Evolutionary conservation across 2,888 invertebrate genomes (phyloP), one percentile per base, ranked within the genome.

Genomic region (Tromatobia lineatoria): DNA sequence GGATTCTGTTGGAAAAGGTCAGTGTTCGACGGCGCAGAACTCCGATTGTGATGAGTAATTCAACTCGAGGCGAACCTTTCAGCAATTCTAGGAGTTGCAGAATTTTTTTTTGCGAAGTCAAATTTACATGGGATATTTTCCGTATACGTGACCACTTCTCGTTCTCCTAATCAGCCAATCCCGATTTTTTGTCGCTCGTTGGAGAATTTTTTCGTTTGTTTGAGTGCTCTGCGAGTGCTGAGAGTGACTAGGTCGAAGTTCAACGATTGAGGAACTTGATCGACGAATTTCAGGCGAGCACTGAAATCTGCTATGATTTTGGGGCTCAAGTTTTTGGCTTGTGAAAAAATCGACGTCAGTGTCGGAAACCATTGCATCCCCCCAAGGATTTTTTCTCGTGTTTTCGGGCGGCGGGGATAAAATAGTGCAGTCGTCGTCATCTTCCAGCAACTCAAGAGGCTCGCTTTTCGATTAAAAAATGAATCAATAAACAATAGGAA

Each of bases 131-230:
- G 89, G 89, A 85, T 92, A 92, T 81, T 89, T 90, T 13, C 92
- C 92, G 11, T 92, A 91, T 38, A 91, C 67, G 15, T 88, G 89
- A 2, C 91, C 92, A 70, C 91, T 91, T 38, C 91, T 87, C 13
- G 91, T 91, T 45, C 87, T 87, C 47, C 91, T 88, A 18, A 91
- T 79, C 54, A 91, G 20, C 91, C 91, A 91, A 34, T 85, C 88
- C 0, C 83, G 79, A 73, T 77, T 82, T 25, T 45, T 76, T 47
- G 73, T 23, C 3, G 11, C 84, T 13, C 70, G 80, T 3, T 83
- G 74, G 20, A 85, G 69, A 11, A 77, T 59, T 25, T 82, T 81
- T 13, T 85, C 86, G 11, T 54, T 82, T 10, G 88, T 87, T 59
- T 88, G 90, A 3, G 88, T 90, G 42, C 88, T 88, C 18, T 89